Base-by-base conservation (phyloP, 2,888 invertebrate species). In the Myathropa florea region DNA sequence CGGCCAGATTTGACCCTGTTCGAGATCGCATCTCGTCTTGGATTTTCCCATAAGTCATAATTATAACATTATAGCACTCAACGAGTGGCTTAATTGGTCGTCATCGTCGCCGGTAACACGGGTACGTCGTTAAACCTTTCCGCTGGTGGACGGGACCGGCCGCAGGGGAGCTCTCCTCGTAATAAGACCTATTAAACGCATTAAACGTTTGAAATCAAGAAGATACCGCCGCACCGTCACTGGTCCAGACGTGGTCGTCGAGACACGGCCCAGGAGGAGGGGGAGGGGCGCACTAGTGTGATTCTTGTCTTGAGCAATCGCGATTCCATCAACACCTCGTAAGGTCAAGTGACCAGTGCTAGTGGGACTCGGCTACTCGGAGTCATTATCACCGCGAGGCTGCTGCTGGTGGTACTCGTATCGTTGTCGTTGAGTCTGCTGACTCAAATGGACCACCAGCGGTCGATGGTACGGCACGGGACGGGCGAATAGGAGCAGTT, bases 121-220 rank as follows among this genome's bases (percentile, higher is more conserved):
- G 75, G 71, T 71, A 84, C 57, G 80, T 84, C 75, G 80, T 84
- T 84, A 80, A 84, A 84, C 55, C 75, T 65, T 83, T 59, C 65
- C 78, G 21, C 53, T 46, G 24, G 12, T 14, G 24, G 4, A 24
- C 24, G 24, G 24, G 4, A 10, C 24, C 23, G 23, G 23, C 46
- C 53, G 53, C 1, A 18, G 57, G 24, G 57, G 55, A 12, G 36
- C 23, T 67, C 77, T 46, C 46, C 46, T 46, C 30, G 81, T 81
- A 81, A 85, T 85, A 85, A 77, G 77, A 23, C 72, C 85, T 81
- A 85, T 81, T 85, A 85, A 76, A 72, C 64, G 67, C 46, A 75
- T 73, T 79, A 83, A 84, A 76, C 80, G 83, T 73, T 85, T 75
- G 61, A 75, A 80, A 84, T 84, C 80, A 84, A 84, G 75, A 71